phyloP scores from a whole-genome alignment of 2,797 vertebrate genomes.

The Anomalospiza imberbis region DNA sequence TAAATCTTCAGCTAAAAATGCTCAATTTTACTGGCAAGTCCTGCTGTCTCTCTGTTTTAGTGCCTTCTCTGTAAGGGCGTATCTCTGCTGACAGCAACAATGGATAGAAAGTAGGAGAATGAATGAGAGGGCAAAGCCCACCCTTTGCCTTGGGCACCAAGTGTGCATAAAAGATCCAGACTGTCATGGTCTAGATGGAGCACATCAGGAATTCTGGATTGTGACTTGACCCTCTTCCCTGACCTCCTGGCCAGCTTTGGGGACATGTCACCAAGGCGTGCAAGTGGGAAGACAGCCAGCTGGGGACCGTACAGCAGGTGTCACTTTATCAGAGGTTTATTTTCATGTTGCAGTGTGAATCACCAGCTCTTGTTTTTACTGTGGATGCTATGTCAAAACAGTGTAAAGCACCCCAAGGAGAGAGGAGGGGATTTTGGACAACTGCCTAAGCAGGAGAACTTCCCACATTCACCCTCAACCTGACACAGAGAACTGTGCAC shows the following conservation, averaged over 20 bases:
- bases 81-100: neutral
- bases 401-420: neutral
- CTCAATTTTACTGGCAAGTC: neutral
- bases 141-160: neutral
- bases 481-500: neutral
- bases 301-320: neutral
- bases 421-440: neutral
- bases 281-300: neutral
- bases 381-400: neutral
- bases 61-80: neutral
- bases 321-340: neutral
- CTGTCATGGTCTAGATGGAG: neutral
- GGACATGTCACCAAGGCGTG: neutral
- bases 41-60: neutral
- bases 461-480: neutral
- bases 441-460: neutral
- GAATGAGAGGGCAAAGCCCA: fast-evolving
- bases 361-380: neutral
- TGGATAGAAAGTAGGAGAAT: neutral
- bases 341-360: neutral
- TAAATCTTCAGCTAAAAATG: conserved; percentile 2
- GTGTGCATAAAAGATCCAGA: no score
- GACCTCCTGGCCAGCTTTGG: neutral
- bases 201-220: neutral
- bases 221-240: neutral